phyloP scores from a whole-genome alignment of 1,140 invertebrate genomes.

The Bombyx mandarina region DNA sequence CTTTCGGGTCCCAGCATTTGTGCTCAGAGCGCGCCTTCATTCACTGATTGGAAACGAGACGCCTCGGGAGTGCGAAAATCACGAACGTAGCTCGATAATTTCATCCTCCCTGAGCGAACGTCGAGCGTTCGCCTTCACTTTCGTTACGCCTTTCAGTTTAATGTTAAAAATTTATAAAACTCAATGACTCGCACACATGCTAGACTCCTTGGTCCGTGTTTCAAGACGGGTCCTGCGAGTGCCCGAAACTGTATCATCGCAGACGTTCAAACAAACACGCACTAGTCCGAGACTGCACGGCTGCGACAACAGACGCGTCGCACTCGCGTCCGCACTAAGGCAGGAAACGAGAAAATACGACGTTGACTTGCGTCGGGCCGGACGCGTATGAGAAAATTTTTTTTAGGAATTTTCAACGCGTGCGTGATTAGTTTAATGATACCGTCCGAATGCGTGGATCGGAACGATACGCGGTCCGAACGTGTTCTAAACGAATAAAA shows the following conservation, averaged over 20 bases:
- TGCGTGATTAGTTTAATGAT: no score
- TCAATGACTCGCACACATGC: slow-evolving; percentile 85
- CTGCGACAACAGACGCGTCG: slow-evolving; percentile 45
- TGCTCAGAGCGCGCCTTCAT: slow-evolving; percentile 77
- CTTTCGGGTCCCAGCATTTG: slow-evolving; percentile 88
- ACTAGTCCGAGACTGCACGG: slow-evolving; percentile 62
- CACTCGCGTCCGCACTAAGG: slow-evolving; percentile 56
- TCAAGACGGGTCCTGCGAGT: slow-evolving; percentile 89
- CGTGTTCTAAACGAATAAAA: no score
- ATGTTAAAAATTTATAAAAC: slow-evolving; percentile 20
- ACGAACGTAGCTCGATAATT: slow-evolving; percentile 39
- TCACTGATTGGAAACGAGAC: slow-evolving; percentile 65
- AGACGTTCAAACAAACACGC: slow-evolving; percentile 47
- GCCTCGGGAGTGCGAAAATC: slow-evolving; percentile 68
- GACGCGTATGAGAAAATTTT: no score
- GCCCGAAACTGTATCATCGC: slow-evolving; percentile 74
- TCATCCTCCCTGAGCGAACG: slow-evolving; percentile 66
- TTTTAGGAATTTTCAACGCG: no score
- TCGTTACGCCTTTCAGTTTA: slow-evolving; percentile 79
- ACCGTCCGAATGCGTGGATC: no score
- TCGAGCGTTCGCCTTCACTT: slow-evolving; percentile 71
- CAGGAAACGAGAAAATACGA: no score
- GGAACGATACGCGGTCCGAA: no score
- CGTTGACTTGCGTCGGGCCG: no score
- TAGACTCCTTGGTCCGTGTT: slow-evolving; percentile 95